Evolutionary conservation across 92 coral and sea anemone genomes (phyloP), one percentile per base, ranked within the genome.

Genomic region (Galaxea fascicularis): DNA sequence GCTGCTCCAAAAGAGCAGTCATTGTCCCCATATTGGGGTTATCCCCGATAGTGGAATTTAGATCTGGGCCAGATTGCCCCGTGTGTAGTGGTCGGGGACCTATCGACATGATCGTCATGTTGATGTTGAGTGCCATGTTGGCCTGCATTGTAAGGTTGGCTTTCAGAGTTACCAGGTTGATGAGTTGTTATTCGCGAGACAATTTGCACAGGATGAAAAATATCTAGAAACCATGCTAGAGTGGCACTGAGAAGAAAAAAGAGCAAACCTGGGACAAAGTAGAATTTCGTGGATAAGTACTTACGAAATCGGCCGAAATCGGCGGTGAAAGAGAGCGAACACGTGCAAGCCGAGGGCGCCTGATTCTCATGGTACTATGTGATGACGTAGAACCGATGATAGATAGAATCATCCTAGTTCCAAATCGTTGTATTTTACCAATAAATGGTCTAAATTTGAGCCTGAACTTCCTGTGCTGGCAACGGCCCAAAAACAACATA

Each of bases 401-500:
- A 57, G 73, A 67, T 18, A 67, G 73, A 67, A 39, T 39, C 5
- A 65, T n/a, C n/a, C n/a, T n/a, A n/a, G n/a, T n/a, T n/a, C n/a
- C n/a, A n/a, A n/a, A n/a, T n/a, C n/a, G n/a, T n/a, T n/a, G n/a
- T n/a, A n/a, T n/a, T n/a, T n/a, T n/a, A n/a, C n/a, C n/a, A n/a
- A n/a, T n/a, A n/a, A n/a, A n/a, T n/a, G n/a, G n/a, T n/a, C n/a
- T n/a, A n/a, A n/a, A n/a, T n/a, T n/a, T n/a, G n/a, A n/a, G n/a
- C n/a, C n/a, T n/a, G n/a, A n/a, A n/a, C n/a, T n/a, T n/a, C n/a
- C n/a, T n/a, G n/a, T n/a, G n/a, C n/a, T n/a, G n/a, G n/a, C n/a
- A n/a, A n/a, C n/a, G n/a, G n/a, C n/a, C n/a, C n/a, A n/a, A n/a
- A n/a, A n/a, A n/a, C n/a, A n/a, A n/a, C n/a, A n/a, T n/a, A n/a